These are phyloP conservation scores for Percina caprodes DNA, from an alignment of 2,113 vertebrate species.

Conservation along the genomic window DNA sequence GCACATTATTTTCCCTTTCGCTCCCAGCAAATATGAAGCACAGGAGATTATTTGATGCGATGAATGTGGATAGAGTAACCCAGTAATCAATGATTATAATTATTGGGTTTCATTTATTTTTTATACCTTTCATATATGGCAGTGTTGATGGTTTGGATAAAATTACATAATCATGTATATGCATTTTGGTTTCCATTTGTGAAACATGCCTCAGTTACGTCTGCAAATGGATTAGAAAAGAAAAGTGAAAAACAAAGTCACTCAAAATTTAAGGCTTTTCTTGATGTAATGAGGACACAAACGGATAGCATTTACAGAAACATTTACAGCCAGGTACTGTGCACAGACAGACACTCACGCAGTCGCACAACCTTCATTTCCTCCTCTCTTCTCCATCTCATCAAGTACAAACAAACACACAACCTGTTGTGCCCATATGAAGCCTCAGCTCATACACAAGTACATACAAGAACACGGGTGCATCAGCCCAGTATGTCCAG, in stretches of 20 bases:
- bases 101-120: slow-evolving; percentile 5
- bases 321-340: slow-evolving; percentile 80
- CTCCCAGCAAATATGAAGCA: slow-evolving; percentile 86
- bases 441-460: slow-evolving; percentile 56
- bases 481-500: slow-evolving; percentile 98
- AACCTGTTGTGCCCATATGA: slow-evolving; percentile 27
- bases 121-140: slow-evolving; percentile 58
- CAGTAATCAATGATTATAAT: slow-evolving; percentile 9
- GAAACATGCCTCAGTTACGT: slow-evolving; percentile 52
- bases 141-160: slow-evolving; percentile 18
- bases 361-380: slow-evolving; percentile 71
- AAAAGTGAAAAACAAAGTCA: slow-evolving; percentile 69
- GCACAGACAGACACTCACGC: slow-evolving; percentile 73
- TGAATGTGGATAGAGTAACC: slow-evolving; percentile 7
- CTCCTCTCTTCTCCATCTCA: not conserved
- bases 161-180: slow-evolving; percentile 34
- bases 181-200: slow-evolving; percentile 60
- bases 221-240: slow-evolving; percentile 37
- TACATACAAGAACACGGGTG: slow-evolving; percentile 50
- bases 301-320: slow-evolving; percentile 84
- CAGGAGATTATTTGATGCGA: slow-evolving; percentile 69
- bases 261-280: slow-evolving; percentile 93
- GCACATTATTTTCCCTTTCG: slow-evolving; percentile 86
- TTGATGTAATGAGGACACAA: slow-evolving; percentile 89
- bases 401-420: slow-evolving; percentile 22